A percentile compares a stretch with the other conserved stretches of the same genome.
Evolutionary conservation across 2,113 vertebrate genomes (phyloP).

Genomic region (Podarcis muralis): DNA sequence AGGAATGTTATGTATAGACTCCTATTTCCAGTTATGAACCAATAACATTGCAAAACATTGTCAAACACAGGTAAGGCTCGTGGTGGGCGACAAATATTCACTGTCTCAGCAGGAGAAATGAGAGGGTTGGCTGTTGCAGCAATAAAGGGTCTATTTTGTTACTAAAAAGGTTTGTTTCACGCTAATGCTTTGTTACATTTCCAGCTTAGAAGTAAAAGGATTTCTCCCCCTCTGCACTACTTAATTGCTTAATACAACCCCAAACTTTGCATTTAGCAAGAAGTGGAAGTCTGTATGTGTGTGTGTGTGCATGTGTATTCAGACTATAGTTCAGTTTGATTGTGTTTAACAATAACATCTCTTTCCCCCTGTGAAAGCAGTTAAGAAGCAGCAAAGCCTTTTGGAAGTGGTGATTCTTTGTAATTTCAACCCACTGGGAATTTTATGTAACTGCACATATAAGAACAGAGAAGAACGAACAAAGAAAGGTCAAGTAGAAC

Average conservation of each 20-base stretch:
- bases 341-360: slow-evolving; percentile 22
- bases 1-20: slow-evolving; percentile 32
- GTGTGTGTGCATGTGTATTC: not conserved
- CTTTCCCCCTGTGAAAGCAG: not conserved
- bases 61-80: slow-evolving; percentile 33
- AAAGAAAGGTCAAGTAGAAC: slow-evolving; percentile 4
- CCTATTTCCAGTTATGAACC: slow-evolving; percentile 39
- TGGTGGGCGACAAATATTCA: slow-evolving; percentile 31
- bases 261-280: slow-evolving; percentile 14
- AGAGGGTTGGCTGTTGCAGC: slow-evolving; percentile 26
- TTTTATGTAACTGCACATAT: not conserved
- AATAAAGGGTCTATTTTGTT: slow-evolving; percentile 40
- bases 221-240: not conserved
- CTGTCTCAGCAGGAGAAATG: slow-evolving; percentile 46
- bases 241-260: slow-evolving; percentile 8
- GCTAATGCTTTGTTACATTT: not conserved
- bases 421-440: not conserved
- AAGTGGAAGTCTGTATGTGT: not conserved
- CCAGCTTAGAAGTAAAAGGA: not conserved
- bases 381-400: not conserved
- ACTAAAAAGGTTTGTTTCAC: not conserved
- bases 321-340: not conserved
- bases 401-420: not conserved
- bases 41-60: slow-evolving; percentile 19
- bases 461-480: not conserved